Evolutionary conservation across 2,113 vertebrate genomes (phyloP), one percentile per base, ranked within the genome.

Genomic region (Hippocampus abdominalis): DNA sequence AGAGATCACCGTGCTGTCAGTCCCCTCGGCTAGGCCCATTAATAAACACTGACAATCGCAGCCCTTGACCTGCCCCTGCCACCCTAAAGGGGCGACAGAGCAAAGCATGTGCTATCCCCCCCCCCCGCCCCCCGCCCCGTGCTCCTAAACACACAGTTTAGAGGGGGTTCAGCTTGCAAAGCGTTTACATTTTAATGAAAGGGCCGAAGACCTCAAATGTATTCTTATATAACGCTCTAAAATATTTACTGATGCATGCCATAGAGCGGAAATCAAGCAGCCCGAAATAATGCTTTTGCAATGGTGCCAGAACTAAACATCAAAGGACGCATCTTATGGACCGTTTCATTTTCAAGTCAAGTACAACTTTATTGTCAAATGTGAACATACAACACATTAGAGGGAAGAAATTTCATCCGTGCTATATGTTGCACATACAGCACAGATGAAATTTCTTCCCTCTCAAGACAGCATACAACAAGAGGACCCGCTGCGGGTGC

Each of bases 31-130:
- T 79, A 69, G 73, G 73, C 76, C 86, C 88, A 90, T 91, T 89
- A 90, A 90, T 90, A 90, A 90, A 90, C 85, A 84, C 76, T 86
- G 89, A 86, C 86, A 89, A 84, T 82, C 79, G 49, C 78, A 86
- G 85, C 78, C 87, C 87, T 88, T 89, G 87, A 92, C 87, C 86
- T 87, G 81, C 73, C 81, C 83, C 81, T 86, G 86, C 71, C 71
- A 83, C 81, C 63, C 40, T 62, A 68, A 27, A 63, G 73, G 75
- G 79, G 64, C 76, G 66, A 70, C 65, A 63, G 66, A 71, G 73
- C 63, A 25, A 44, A 77, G 72, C 16, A 8, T 66, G 63, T 54
- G 64, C 64, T 36, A 27, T 73, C 71, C 46, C 61, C 66, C n/a
- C n/a, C n/a, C n/a, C n/a, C n/a, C n/a, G n/a, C n/a, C n/a, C n/a